These are phyloP conservation scores for Odocoileus virginianus DNA, from an alignment of 2,113 vertebrate species.

Conservation along the genomic window DNA sequence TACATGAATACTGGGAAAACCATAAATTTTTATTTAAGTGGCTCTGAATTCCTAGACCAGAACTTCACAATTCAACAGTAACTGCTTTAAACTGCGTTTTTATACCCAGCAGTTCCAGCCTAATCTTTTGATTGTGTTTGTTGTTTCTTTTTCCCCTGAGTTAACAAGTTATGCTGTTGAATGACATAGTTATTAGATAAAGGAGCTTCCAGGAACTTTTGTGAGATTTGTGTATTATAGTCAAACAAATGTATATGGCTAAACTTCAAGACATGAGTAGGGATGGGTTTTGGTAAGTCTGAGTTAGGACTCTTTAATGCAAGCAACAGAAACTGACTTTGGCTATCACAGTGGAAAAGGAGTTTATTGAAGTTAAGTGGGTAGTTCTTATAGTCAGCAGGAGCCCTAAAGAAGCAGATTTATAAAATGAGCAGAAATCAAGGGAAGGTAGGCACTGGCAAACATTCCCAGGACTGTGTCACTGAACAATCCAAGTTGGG, in stretches of 20 bases:
- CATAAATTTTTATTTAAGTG: not conserved
- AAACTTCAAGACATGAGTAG: not conserved
- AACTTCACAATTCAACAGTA: not conserved
- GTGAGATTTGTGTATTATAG: not conserved
- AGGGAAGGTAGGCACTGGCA: not conserved
- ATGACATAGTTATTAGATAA: not conserved
- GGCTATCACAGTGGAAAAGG: not conserved
- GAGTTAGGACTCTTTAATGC: not conserved
- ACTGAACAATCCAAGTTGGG: not conserved
- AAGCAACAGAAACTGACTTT: not conserved
- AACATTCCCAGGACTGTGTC: not conserved
- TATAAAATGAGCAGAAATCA: not conserved
- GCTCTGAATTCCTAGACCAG: not conserved
- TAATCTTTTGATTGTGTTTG: not conserved
- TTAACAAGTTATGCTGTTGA: not conserved
- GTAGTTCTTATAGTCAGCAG: not conserved
- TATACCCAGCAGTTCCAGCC: not conserved
- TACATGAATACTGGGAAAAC: not conserved
- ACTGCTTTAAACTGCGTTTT: not conserved
- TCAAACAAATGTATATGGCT: not conserved
- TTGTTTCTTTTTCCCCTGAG: not conserved
- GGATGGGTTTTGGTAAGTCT: not conserved
- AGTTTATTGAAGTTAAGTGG: not conserved
- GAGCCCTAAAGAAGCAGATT: not conserved
- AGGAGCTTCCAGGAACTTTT: not conserved